phyloP scores from a whole-genome alignment of 2,888 invertebrate genomes.

The Parnassius smintheus region DNA sequence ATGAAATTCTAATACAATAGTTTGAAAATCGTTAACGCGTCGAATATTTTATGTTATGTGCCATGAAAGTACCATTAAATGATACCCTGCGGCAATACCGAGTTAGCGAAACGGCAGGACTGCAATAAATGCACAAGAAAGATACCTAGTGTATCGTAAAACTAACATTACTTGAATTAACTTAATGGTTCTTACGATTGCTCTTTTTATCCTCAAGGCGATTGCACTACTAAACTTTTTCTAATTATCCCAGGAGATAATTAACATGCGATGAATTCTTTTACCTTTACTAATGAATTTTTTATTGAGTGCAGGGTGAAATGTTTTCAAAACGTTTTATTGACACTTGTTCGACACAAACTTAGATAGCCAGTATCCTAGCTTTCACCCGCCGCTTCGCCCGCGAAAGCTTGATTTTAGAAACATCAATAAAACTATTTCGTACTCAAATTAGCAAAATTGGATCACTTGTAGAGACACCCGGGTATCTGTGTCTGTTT shows the following conservation, averaged over 20 bases:
- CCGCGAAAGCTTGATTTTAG: too few relatives aligned
- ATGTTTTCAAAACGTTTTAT: background rate
- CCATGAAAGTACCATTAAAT: slow-evolving; percentile 17
- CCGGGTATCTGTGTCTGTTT: too few relatives aligned
- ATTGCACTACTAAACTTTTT: slow-evolving; percentile 31
- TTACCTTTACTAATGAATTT: slow-evolving; percentile 24
- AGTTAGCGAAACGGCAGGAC: slow-evolving; percentile 30
- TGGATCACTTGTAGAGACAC: too few relatives aligned
- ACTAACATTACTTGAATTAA: slow-evolving; percentile 44
- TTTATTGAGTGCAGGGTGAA: slow-evolving; percentile 21
- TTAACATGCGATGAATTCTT: slow-evolving; percentile 35
- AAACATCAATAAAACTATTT: too few relatives aligned
- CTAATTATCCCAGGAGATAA: slow-evolving; percentile 29
- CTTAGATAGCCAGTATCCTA: too few relatives aligned
- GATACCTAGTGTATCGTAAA: slow-evolving; percentile 38
- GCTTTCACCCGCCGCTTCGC: too few relatives aligned
- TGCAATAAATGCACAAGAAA: slow-evolving; percentile 38
- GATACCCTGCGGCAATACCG: slow-evolving; percentile 20
- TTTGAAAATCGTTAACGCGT: background rate
- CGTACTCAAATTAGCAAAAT: too few relatives aligned
- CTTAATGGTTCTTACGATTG: slow-evolving; percentile 42
- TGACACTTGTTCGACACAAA: too few relatives aligned
- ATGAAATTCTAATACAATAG: too few relatives aligned
- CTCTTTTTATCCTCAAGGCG: slow-evolving; percentile 34
- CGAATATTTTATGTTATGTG: slow-evolving; percentile 5